A percentile compares a stretch with the other conserved stretches of the same genome.
phyloP scores from a whole-genome alignment of 1,140 invertebrate genomes.

The Holcopasites calliopsidis region DNA sequence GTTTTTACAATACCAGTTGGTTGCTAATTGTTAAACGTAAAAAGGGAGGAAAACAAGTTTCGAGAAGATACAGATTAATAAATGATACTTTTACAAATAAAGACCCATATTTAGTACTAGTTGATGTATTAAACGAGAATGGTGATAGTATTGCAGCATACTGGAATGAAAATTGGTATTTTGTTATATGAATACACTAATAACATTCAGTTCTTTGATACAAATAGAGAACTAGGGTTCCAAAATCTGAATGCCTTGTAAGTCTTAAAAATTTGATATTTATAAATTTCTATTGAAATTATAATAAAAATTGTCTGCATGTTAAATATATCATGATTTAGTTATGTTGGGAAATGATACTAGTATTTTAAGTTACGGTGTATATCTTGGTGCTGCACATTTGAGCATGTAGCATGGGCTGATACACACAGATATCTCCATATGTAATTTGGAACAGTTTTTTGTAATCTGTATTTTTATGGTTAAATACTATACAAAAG shows the following conservation, averaged over 20 bases:
- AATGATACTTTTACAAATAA: too few relatives aligned
- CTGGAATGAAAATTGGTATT: background rate
- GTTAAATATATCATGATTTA: too few relatives aligned
- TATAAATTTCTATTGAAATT: constrained; percentile 15
- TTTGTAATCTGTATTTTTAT: background rate
- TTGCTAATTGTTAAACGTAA: constrained; percentile 14
- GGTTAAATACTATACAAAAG: background rate
- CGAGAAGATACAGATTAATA: too few relatives aligned
- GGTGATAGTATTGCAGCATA: background rate
- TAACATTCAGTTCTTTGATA: background rate
- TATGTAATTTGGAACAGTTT: background rate
- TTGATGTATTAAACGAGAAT: background rate
- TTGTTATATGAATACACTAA: background rate
- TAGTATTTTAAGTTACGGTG: background rate
- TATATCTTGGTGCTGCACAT: background rate
- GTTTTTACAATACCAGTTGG: constrained; percentile 20
- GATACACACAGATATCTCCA: constrained; percentile 40
- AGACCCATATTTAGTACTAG: background rate
- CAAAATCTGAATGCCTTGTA: background rate
- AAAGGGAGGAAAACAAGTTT: background rate
- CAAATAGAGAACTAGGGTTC: background rate
- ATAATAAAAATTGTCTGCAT: constrained; percentile 38
- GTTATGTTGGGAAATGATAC: too few relatives aligned
- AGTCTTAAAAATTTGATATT: constrained; percentile 8
- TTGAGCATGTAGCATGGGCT: constrained; percentile 38